Percentiles rank a stretch among this genome's conserved stretches.
Evolutionary conservation across 2,888 invertebrate genomes (phyloP).

Genomic region (Stenodema calcarata): DNA sequence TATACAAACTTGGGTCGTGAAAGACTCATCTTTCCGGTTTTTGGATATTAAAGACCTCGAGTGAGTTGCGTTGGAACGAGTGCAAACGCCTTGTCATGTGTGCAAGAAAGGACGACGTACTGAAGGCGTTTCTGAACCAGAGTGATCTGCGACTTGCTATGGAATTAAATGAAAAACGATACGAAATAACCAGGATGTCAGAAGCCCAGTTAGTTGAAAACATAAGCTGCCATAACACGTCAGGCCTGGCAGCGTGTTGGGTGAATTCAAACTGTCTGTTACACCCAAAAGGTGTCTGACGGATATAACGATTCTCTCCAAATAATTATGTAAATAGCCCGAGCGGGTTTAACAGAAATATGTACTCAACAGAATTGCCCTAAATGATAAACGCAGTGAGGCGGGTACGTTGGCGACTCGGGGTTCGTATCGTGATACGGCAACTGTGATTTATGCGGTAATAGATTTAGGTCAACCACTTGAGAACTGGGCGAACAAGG

Average conservation of each 20-base stretch:
- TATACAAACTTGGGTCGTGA: too few relatives aligned
- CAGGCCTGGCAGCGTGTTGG: too few relatives aligned
- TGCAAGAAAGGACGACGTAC: too few relatives aligned
- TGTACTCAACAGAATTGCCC: not conserved
- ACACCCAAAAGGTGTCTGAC: not conserved
- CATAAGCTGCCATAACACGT: too few relatives aligned
- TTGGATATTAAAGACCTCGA: not conserved
- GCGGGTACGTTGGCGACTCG: not conserved
- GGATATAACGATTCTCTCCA: not conserved
- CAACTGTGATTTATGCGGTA: conserved; percentile 27
- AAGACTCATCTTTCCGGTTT: not conserved
- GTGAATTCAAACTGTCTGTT: too few relatives aligned
- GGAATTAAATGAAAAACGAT: too few relatives aligned
- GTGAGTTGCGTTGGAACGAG: not conserved
- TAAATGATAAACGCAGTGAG: not conserved
- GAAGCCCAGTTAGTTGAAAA: too few relatives aligned
- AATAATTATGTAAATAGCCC: not conserved
- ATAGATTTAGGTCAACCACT: conserved; percentile 32
- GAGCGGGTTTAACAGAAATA: not conserved
- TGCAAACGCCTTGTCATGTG: too few relatives aligned
- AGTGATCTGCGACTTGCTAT: too few relatives aligned
- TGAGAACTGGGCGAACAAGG: conserved; percentile 16
- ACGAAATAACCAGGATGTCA: too few relatives aligned
- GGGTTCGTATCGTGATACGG: not conserved
- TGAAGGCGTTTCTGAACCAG: too few relatives aligned